These are phyloP conservation scores for Hartigia nigra DNA, from an alignment of 2,888 invertebrate species.

Conservation along the genomic window DNA sequence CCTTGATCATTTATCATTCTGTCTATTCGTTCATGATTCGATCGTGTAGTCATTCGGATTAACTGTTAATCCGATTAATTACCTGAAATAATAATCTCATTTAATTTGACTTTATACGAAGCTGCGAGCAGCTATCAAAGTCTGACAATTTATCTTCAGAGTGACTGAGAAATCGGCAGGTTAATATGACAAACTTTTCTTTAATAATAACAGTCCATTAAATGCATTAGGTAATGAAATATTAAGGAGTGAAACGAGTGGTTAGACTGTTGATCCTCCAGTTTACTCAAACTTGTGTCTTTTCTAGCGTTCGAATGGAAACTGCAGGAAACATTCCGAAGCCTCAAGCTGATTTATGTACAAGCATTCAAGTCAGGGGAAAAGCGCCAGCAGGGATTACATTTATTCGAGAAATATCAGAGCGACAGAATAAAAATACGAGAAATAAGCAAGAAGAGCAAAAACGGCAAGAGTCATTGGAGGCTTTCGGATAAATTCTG, in stretches of 20 bases:
- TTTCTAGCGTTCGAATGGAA: background rate
- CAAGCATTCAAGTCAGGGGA: no score
- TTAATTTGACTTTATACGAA: background rate
- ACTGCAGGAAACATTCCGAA: no score
- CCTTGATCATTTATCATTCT: background rate
- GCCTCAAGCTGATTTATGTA: no score
- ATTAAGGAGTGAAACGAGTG: background rate
- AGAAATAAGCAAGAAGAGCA: no score
- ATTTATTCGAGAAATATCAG: no score
- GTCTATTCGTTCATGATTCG: background rate
- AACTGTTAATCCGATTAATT: background rate
- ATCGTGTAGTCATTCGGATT: background rate
- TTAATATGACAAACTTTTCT: background rate
- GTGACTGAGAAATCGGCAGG: background rate
- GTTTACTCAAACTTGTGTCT: background rate
- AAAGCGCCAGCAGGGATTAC: no score
- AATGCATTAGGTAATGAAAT: background rate
- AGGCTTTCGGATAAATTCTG: background rate
- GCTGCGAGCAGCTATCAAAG: no score
- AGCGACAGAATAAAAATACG: no score
- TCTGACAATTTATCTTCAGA: background rate
- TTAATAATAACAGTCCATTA: background rate
- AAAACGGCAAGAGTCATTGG: background rate
- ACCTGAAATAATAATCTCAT: background rate
- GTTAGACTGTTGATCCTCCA: background rate